Percentiles rank a stretch among this genome's conserved stretches.
phyloP scores from a whole-genome alignment of 2,113 vertebrate genomes.

The Clarias batrachus region DNA sequence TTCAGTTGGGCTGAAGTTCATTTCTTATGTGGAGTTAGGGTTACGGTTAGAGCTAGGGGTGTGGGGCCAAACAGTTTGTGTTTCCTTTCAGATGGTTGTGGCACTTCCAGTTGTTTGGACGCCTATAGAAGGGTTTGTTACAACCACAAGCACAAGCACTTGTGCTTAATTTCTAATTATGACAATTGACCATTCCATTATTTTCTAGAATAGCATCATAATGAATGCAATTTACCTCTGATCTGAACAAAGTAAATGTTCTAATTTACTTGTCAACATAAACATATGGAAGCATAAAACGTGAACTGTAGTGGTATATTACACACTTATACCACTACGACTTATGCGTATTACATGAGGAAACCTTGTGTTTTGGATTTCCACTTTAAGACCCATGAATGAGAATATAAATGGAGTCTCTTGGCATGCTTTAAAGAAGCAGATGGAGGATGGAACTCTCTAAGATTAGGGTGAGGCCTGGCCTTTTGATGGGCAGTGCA shows the following conservation, averaged over 20 bases:
- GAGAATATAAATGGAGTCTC: constrained; percentile 42
- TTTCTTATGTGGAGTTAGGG: background rate
- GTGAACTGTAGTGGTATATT: too few relatives aligned
- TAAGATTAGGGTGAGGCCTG: constrained; percentile 63
- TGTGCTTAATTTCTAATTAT: background rate
- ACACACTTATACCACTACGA: background rate
- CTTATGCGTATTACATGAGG: background rate
- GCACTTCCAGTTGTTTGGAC: background rate
- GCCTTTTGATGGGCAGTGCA: constrained; percentile 68
- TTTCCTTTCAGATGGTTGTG: background rate
- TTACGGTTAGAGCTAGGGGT: too few relatives aligned
- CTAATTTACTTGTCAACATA: background rate
- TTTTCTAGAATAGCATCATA: background rate
- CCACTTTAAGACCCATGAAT: constrained; percentile 26
- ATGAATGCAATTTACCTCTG: background rate
- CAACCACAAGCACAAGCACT: background rate
- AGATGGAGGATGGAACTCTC: constrained; percentile 56
- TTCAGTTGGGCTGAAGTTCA: background rate
- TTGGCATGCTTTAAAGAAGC: constrained; percentile 48
- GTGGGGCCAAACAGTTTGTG: background rate
- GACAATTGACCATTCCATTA: background rate
- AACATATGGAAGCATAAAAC: background rate
- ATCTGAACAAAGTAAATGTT: background rate
- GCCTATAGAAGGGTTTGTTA: too few relatives aligned
- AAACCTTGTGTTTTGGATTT: constrained; percentile 27